Evolutionary conservation across 2,888 invertebrate species (phyloP), one percentile per base, ranked within the genome.

Genomic region (Spodoptera littoralis): DNA sequence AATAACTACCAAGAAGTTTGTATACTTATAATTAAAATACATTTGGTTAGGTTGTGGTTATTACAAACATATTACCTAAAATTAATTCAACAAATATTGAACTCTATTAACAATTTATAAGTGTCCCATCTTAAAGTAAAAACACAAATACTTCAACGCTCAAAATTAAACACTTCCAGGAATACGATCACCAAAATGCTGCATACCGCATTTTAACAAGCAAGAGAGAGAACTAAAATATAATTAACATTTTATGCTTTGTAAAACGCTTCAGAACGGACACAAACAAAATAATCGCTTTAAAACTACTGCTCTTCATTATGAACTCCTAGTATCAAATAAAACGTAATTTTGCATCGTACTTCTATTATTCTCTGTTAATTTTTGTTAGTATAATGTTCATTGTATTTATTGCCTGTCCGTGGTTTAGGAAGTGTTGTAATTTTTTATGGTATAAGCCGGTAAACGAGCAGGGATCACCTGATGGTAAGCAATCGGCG

Each of bases 261-360:
- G 57, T 51, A 58, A 41, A 65, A 36, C 43, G 60, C 71, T 48
- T 13, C n/a, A n/a, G 41, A 61, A 48, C 45, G 50, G 30, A 43
- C 43, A 13, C 55, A 62, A 70, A 62, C 58, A 63, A 66, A 56
- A 59, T 75, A 77, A 75, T 63, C 52, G 43, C 60, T 70, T 70
- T 70, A 49, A 22, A 65, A 60, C 61, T 49, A 62, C 68, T 58
- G 44, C 45, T 48, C 62, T 57, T 51, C 12, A 55, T 60, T 50
- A 49, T 45, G 41, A 65, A 62, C 50, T 64, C 59, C 49, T 13
- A 22, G 45, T 60, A 67, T 58, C 47, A 45, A 51, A 73, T 45
- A 45, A 50, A 69, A 52, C 48, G 12, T 48, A 58, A 49, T 51
- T 48, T 11, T 0, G 2, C 50, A 13, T 5, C 11, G 44, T 56